Evolutionary conservation across 2,888 invertebrate species (phyloP).

Genomic region (Myathropa florea): DNA sequence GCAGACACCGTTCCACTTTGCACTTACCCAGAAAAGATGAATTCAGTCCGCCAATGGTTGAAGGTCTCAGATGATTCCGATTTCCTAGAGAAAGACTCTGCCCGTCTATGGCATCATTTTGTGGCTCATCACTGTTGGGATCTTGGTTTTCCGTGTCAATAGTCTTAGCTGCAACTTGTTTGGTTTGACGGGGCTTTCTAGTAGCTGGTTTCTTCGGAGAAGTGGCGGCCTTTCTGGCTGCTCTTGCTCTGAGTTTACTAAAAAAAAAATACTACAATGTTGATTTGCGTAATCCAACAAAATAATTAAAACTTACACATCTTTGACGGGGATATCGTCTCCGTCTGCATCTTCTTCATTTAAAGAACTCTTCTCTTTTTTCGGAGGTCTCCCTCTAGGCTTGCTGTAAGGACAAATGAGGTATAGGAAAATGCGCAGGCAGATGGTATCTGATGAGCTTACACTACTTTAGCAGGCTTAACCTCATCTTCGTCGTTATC

Average conservation of each 20-base stretch:
- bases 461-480: not conserved
- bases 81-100: not conserved
- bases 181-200: constrained; percentile 34
- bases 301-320: constrained; percentile 18
- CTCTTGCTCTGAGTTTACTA: constrained; percentile 38
- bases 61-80: not conserved
- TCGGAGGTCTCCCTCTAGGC: not conserved
- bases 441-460: not conserved
- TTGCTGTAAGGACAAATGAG: not conserved
- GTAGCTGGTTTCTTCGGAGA: constrained; percentile 33
- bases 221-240: constrained; percentile 20
- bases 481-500: not conserved
- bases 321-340: constrained; percentile 6
- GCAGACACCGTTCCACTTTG: no score
- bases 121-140: constrained; percentile 35
- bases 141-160: constrained; percentile 30
- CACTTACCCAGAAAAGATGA: constrained; percentile 58
- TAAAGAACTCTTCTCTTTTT: constrained; percentile 16
- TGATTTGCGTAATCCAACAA: not conserved
- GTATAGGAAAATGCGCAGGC: not conserved
- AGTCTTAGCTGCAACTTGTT: not conserved
- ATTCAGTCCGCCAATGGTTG: constrained; percentile 15
- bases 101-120: constrained; percentile 26
- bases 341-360: not conserved
- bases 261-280: not conserved